Base-by-base conservation (phyloP, 2,888 invertebrate species). In the Pyrochroa serraticornis region DNA sequence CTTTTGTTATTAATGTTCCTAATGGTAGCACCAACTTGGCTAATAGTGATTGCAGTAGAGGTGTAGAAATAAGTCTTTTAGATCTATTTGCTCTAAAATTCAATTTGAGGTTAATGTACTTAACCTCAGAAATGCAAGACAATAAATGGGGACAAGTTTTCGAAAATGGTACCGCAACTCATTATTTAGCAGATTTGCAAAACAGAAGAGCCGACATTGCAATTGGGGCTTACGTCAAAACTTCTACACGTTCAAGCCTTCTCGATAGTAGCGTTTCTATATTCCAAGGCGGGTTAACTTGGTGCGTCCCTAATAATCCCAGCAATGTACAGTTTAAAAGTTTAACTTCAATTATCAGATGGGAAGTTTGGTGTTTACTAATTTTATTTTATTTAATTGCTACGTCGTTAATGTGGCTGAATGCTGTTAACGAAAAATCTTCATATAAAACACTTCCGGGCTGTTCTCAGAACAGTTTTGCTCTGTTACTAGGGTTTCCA, bases 261-360 rank as follows among this genome's bases (percentile, higher is more conserved):
- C 44, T 52, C 10, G n/a, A 52, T 6, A 33, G 38, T 30, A 7
- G 13, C 1, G 22, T 22, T 2, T 31, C 34, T 12, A 67, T 67
- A 48, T 45, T 62, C 13, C 63, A 60, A 44, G 66, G 65, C 34
- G 56, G 58, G 1, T 54, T 62, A 33, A 46, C 53, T 10, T 67
- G 63, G 59, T 54, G 66, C 30, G 65, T 67, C 1, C 67, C 68
- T 1, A 53, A 59, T 38, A 30, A 14, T n/a, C 10, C n/a, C n/a
- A 7, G 10, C 9, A 7, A 7, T 1, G 9, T n/a, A 1, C 37
- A 44, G 9, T 39, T 45, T 31, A 34, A 44, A 6, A 36, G 32
- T 13, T 10, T 51, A 6, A 32, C 37, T 7, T 9, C 36, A 33
- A 53, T 47, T 2, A 48, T 58, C 7, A 10, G 22, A 6, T 6